A percentile compares a stretch with the other conserved stretches of the same genome.
These are phyloP conservation scores for Gasterosteus aculeatus DNA, from an alignment of 2,113 vertebrate species.

Conservation along the genomic window DNA sequence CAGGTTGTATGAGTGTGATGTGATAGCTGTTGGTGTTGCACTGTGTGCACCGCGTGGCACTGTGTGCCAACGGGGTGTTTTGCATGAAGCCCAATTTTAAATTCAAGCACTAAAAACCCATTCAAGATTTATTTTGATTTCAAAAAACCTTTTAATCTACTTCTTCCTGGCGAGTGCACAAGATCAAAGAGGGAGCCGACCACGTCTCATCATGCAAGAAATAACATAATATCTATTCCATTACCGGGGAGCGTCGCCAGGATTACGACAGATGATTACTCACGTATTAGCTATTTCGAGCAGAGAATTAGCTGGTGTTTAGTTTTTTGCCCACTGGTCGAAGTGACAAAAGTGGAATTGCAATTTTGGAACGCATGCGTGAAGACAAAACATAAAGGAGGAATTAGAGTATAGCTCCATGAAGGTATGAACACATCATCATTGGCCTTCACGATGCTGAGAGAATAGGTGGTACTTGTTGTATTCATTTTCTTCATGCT, in stretches of 20 bases:
- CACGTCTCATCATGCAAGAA: slow-evolving; percentile 70
- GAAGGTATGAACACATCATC: slow-evolving; percentile 27
- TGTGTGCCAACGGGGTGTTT: slow-evolving; percentile 34
- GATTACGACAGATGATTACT: slow-evolving; percentile 73
- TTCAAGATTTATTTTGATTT: slow-evolving; percentile 74
- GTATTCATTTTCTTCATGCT: not conserved
- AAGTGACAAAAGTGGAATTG: slow-evolving; percentile 48
- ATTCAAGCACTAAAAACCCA: slow-evolving; percentile 61
- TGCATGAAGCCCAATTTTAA: slow-evolving; percentile 59
- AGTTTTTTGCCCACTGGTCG: slow-evolving; percentile 59
- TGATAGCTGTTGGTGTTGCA: slow-evolving; percentile 45
- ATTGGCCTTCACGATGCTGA: slow-evolving; percentile 11
- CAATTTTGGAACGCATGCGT: slow-evolving; percentile 36
- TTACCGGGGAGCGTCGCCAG: slow-evolving; percentile 65
- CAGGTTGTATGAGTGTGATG: slow-evolving; percentile 32
- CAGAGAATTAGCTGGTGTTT: slow-evolving; percentile 69
- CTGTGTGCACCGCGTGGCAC: slow-evolving; percentile 18
- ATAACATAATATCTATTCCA: slow-evolving; percentile 70
- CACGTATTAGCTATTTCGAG: slow-evolving; percentile 67
- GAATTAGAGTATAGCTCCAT: slow-evolving; percentile 18
- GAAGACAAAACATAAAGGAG: slow-evolving; percentile 24
- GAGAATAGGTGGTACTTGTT: not conserved
- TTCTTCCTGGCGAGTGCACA: slow-evolving; percentile 70
- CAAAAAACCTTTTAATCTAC: slow-evolving; percentile 73
- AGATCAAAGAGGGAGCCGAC: slow-evolving; percentile 76